These are phyloP conservation scores for Diarsia brunnea DNA, from an alignment of 2,888 invertebrate genomes.

Conservation along the genomic window DNA sequence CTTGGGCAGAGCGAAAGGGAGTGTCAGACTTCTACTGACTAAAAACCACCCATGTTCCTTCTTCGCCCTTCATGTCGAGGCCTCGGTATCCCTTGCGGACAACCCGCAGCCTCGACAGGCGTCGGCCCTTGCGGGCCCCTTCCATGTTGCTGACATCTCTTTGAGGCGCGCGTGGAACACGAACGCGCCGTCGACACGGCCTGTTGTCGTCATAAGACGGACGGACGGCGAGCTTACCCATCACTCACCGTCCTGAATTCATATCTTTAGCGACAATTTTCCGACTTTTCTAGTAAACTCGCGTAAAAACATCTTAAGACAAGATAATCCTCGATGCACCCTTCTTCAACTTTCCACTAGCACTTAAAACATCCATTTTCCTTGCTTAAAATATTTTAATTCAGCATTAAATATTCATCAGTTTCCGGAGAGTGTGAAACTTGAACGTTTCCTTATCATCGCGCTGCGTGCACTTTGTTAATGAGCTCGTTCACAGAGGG, in stretches of 20 bases:
- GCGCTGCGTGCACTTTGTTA: conserved; percentile 46
- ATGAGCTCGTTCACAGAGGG: conserved; percentile 45
- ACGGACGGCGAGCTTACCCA: no score
- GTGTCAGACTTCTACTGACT: no score
- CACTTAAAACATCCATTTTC: conserved; percentile 14
- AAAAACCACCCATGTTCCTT: no score
- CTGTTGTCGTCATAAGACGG: no score
- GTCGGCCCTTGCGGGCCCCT: no score
- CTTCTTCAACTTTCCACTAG: conserved; percentile 10
- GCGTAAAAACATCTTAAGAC: background rate
- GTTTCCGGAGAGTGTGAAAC: conserved; percentile 34
- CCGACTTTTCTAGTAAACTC: background rate
- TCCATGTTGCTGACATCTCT: no score
- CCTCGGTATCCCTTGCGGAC: no score
- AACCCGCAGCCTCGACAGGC: no score
- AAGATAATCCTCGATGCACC: background rate
- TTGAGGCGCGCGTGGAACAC: no score
- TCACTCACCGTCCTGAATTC: background rate
- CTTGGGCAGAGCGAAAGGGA: no score
- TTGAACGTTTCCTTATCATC: conserved; percentile 47
- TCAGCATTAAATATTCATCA: conserved; percentile 55
- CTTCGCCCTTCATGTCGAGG: no score
- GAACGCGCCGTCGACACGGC: no score
- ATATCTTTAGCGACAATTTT: background rate
- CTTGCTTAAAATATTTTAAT: conserved; percentile 43